A percentile compares a stretch with the other conserved stretches of the same genome.
These are phyloP conservation scores for Anagrus nilaparvatae DNA, from an alignment of 1,140 invertebrate species.

Conservation along the genomic window DNA sequence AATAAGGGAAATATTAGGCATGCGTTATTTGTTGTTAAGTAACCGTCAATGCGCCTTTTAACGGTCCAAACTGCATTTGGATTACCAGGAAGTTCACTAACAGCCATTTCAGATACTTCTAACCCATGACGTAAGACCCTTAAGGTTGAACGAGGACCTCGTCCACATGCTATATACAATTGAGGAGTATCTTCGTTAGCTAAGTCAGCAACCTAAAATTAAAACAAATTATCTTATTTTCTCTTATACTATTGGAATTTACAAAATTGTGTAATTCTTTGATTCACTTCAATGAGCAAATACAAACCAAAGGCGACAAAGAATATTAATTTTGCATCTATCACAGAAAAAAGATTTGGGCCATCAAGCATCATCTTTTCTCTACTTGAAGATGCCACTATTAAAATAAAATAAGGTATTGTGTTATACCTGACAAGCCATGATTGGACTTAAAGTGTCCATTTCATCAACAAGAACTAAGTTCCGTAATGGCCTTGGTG, in stretches of 20 bases:
- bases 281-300: conserved; percentile 21
- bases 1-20: conserved; percentile 1
- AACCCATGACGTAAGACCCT: conserved; percentile 92
- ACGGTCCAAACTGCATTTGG: conserved; percentile 99
- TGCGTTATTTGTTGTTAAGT: conserved; percentile 32
- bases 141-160: conserved; percentile 87
- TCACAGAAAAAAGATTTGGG: conserved; percentile 9
- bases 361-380: conserved; percentile 2
- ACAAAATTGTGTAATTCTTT: conserved; percentile 17
- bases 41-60: conserved; percentile 89
- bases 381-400: conserved; percentile 6
- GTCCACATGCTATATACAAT: conserved; percentile 90
- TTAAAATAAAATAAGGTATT: conserved; percentile 5
- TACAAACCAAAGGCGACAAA: conserved; percentile 22
- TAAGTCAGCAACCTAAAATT: conserved; percentile 56
- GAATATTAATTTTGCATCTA: conserved; percentile 16
- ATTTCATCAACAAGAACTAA: conserved; percentile 96
- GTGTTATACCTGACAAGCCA: conserved; percentile 64
- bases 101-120: conserved; percentile 98
- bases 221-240: no score
- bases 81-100: conserved; percentile 96
- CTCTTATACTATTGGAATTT: conserved; percentile 3
- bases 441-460: conserved; percentile 92
- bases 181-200: conserved; percentile 99
- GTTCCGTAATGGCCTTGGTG: conserved; percentile 87